A percentile compares a stretch with the other conserved stretches of the same genome.
Conservation (phyloP, 2,888 invertebrate genomes). For the Galerucella nymphaeae region DNA sequence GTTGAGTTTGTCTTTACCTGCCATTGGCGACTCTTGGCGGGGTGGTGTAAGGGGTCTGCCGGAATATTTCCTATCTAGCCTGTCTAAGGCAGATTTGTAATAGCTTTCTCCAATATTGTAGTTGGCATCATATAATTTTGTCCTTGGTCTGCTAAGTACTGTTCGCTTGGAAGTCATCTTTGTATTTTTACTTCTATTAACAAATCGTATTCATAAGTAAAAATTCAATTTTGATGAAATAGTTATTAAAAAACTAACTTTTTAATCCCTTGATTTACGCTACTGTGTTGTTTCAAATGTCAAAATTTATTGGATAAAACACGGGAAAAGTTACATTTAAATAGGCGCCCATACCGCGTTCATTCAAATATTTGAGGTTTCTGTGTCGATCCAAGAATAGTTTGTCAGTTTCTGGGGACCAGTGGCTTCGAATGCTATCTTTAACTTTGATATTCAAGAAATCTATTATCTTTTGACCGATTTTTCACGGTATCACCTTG, state of each 20-base stretch:
- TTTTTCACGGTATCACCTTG: constrained; percentile 13
- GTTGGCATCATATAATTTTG: constrained; percentile 87
- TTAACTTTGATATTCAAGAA: constrained; percentile 48
- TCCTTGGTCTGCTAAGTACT: constrained; percentile 72
- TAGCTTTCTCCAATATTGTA: constrained; percentile 87
- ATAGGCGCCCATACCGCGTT: constrained; percentile 3
- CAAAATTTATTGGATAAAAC: too few species aligned
- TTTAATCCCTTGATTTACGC: too few species aligned
- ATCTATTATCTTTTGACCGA: constrained; percentile 40
- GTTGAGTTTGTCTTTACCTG: constrained; percentile 18
- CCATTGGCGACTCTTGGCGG: constrained; percentile 41
- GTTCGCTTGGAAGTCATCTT: constrained; percentile 60
- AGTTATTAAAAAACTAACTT: too few species aligned
- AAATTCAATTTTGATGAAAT: too few species aligned
- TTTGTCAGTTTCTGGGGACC: constrained; percentile 47
- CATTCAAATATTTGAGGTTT: constrained; percentile 12
- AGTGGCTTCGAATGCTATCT: constrained; percentile 50
- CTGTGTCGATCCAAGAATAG: constrained; percentile 49
- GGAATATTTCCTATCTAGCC: constrained; percentile 77
- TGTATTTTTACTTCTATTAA: neutral
- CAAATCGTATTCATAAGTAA: neutral
- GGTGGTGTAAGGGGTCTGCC: constrained; percentile 65
- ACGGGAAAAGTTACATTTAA: neutral
- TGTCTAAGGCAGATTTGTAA: constrained; percentile 81
- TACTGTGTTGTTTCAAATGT: too few species aligned